Conservation (phyloP, 2,797 vertebrate genomes). For the Nasua narica region DNA sequence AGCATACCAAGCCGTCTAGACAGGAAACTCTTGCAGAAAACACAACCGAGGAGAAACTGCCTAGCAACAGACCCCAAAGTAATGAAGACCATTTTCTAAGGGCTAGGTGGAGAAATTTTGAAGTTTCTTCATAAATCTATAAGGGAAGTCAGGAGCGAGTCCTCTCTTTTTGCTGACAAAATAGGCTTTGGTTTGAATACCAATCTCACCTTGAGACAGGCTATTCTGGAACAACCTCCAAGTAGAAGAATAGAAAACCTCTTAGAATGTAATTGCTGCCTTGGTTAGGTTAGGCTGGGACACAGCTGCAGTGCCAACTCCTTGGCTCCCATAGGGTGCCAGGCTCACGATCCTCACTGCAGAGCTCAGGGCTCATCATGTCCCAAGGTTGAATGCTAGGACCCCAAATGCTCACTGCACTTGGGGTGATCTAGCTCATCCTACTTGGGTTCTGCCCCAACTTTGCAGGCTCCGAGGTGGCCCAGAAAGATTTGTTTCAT, state of each 20-base stretch:
- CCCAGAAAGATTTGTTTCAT: not conserved
- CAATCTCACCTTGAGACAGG: not conserved
- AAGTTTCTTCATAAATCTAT: not conserved
- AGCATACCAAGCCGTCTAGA: not conserved
- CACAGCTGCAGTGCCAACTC: rapidly evolving
- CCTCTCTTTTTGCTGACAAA: not conserved
- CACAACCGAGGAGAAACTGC: not conserved
- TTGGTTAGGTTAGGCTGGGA: not conserved
- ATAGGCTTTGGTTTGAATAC: not conserved
- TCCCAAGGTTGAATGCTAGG: not conserved
- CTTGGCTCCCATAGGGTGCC: not conserved
- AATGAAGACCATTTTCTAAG: not conserved
- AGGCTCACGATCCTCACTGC: too few relatives aligned
- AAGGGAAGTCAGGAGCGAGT: not conserved
- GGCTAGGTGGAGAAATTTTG: not conserved
- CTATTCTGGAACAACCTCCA: not conserved
- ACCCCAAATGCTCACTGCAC: rapidly evolving
- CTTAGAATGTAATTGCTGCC: too few relatives aligned
- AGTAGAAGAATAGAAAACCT: not conserved
- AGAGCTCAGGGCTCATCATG: not conserved
- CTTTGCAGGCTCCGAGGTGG: not conserved
- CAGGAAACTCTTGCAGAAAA: not conserved
- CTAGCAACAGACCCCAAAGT: not conserved
- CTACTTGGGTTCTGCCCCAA: not conserved
- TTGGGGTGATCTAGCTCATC: not conserved